Base-by-base conservation (phyloP, 1,140 invertebrate genomes). In the Rhyzopertha dominica region DNA sequence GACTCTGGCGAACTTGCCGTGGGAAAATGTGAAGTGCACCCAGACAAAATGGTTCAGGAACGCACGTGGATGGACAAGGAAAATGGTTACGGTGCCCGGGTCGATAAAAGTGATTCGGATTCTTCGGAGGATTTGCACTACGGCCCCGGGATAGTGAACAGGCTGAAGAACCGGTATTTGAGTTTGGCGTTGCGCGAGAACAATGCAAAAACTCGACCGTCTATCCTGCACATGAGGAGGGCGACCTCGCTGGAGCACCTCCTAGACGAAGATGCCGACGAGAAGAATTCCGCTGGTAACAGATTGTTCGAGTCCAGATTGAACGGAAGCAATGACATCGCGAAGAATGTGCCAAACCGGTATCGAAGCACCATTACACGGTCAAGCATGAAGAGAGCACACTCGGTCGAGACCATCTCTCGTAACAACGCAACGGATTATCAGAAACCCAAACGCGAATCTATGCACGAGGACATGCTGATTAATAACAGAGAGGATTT, bases 131-230 rank as follows among this genome's bases (percentile, higher is more conserved):
- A 92, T 58, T 66, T 92, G 13, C 82, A 85, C 53, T 95, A 94
- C 70, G 90, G 90, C 0, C 90, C 90, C 7, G 90, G 90, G 5
- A 93, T 95, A 57, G 90, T 95, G 3, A 88, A 85, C 53, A 85
- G 84, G 58, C 72, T 93, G 29, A 82, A 87, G 59, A 85, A 84
- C 59, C 84, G 86, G 55, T 92, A 90, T 63, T 74, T 92, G 42
- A 88, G 84, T 59, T 71, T 92, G 24, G 85, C 86, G 1, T 66
- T 88, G 35, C 73, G 87, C 5, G 82, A 87, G 51, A 72, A 72
- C 29, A 74, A 74, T 23, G 70, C 61, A 48, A 40, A 37, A 75
- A 76, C 39, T 71, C 71, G 82, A 17, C 76, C 74, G 4, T 75
- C 79, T 1, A 73, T 85, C 47, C 69, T 79, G 57, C 60, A 72